These are phyloP conservation scores for Phainopepla nitens DNA, from an alignment of 2,113 vertebrate genomes.

Conservation along the genomic window DNA sequence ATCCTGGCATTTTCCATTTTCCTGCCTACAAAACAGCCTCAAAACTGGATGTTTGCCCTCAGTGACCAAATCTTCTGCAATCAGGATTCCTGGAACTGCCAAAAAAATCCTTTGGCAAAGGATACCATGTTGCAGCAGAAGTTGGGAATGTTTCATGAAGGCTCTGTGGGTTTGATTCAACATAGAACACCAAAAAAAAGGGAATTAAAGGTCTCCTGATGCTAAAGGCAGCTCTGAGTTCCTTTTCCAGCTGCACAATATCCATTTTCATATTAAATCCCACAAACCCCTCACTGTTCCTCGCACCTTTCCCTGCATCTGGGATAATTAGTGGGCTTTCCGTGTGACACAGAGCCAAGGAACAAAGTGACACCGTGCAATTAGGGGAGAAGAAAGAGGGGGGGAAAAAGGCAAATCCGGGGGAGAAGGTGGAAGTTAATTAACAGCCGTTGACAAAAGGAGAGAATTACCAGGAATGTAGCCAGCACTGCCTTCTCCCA, in stretches of 20 bases:
- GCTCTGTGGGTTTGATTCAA: neutral
- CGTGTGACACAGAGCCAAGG: neutral
- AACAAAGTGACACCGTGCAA: neutral
- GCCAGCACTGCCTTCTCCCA: neutral
- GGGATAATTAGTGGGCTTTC: neutral
- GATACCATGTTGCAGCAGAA: neutral
- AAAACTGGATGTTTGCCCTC: neutral
- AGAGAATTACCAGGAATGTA: neutral
- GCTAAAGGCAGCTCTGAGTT: neutral
- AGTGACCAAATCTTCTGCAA: fast-evolving
- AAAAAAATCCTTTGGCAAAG: neutral
- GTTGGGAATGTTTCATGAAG: neutral
- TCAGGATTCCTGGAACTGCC: neutral
- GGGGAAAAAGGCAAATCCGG: neutral
- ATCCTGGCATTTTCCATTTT: fast-evolving
- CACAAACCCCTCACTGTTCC: neutral
- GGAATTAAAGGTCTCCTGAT: neutral
- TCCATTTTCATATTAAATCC: constrained; percentile 24
- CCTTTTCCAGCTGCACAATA: neutral
- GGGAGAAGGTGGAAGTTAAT: constrained; percentile 29
- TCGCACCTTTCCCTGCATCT: neutral
- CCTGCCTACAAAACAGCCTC: neutral
- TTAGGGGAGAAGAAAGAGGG: neutral
- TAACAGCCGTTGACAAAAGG: neutral
- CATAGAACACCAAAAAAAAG: neutral